Evolutionary conservation across 2,888 invertebrate genomes (phyloP), one percentile per base, ranked within the genome.

Genomic region (Anoplius nigerrimus): DNA sequence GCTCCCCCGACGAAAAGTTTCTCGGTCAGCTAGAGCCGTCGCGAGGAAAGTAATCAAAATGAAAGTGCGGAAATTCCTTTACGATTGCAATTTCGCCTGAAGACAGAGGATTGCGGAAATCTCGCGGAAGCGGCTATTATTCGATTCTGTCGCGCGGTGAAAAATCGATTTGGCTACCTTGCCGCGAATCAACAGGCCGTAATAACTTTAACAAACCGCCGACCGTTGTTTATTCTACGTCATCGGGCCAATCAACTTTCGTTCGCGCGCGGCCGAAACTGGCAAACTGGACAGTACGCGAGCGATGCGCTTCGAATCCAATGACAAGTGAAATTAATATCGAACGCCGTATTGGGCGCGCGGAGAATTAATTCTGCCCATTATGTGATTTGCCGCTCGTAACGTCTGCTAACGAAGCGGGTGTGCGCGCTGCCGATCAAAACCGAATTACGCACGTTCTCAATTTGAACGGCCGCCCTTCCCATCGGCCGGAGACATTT

Each of bases 261-360:
- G 13, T 58, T 18, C 46, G 20, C 51, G 59, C 15, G 16, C 45
- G 21, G 16, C 22, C 15, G 22, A 11, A 16, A 43, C 22, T 20
- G 2, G 24, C 13, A 42, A 24, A 13, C 20, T 42, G 16, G 45
- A 15, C 11, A 45, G 16, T 42, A 13, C 42, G 42, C 42, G 45
- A 15, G 42, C 24, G 13, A 45, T 59, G 16, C 53, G 59, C 58
- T 56, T 20, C 22, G 43, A 68, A 72, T 68, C 51, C 54, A 65
- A 55, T 71, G 69, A 73, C 69, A 66, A 63, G 66, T 46, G 54
- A 70, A 71, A 78, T 74, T 76, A 72, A 72, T 59, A 46, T 66
- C 62, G 22, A 34, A 27, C 34, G 18, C 52, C 20, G 56, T 60
- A 55, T 62, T 53, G 48, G 22, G 63, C 20, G 21, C 69, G 53